A percentile compares a stretch with the other conserved stretches of the same genome.
phyloP scores from a whole-genome alignment of 1,140 invertebrate species.

The Idris sp. region DNA sequence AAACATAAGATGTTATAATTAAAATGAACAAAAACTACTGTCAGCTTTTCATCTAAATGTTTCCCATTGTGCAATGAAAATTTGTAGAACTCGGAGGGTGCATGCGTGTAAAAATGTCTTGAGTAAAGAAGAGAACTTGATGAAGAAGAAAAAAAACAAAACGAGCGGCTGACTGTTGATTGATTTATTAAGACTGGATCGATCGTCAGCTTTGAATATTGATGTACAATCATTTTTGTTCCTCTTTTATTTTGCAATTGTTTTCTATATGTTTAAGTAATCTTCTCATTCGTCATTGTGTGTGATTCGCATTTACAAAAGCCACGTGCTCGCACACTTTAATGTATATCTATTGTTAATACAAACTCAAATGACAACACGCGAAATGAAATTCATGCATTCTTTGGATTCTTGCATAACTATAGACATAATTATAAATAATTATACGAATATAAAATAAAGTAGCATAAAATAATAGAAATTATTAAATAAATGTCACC shows the following conservation, averaged over 20 bases:
- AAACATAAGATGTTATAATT: constrained; percentile 35
- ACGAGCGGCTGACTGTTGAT: constrained; percentile 53
- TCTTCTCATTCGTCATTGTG: constrained; percentile 37
- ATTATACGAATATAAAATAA: constrained; percentile 76
- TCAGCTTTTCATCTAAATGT: constrained; percentile 34
- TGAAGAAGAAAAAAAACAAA: constrained; percentile 1
- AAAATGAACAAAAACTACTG: no score
- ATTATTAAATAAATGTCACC: constrained; percentile 78
- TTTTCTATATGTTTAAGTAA: constrained; percentile 6
- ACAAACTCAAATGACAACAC: constrained; percentile 65
- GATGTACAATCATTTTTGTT: background rate
- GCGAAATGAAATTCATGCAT: constrained; percentile 70
- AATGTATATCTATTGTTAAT: constrained; percentile 53
- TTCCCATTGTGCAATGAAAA: constrained; percentile 49
- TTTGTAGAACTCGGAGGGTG: constrained; percentile 28
- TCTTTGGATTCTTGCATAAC: constrained; percentile 77
- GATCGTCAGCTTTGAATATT: constrained; percentile 60
- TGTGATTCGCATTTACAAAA: constrained; percentile 26
- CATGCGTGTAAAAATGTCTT: constrained; percentile 40
- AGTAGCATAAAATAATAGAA: constrained; percentile 76
- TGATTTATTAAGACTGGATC: constrained; percentile 56
- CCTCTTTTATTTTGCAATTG: constrained; percentile 11
- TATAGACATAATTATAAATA: constrained; percentile 78
- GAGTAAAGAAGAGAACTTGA: constrained; percentile 28
- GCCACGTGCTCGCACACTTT: constrained; percentile 22